phyloP scores from a whole-genome alignment of 2,113 vertebrate genomes.

The Eleginops maclovinus region DNA sequence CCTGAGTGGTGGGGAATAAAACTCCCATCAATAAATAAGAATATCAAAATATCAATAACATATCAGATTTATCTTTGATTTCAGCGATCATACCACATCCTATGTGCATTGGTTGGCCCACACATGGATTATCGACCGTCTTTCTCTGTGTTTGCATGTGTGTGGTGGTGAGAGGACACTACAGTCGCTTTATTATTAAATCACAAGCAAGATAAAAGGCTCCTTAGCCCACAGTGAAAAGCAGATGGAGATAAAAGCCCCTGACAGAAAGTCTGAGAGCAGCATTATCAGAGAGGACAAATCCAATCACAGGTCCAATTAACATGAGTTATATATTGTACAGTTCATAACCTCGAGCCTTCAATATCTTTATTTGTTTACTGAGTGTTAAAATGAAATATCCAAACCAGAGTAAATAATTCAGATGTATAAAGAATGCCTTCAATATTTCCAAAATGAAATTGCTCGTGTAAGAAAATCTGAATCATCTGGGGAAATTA shows the following conservation, averaged over 20 bases:
- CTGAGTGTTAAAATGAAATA: constrained; percentile 10
- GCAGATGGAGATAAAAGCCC: constrained; percentile 55
- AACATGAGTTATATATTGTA: constrained; percentile 50
- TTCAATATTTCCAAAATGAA: background rate
- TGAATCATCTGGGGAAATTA: background rate
- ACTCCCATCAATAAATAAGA: background rate
- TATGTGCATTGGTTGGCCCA: background rate
- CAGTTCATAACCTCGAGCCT: constrained; percentile 15
- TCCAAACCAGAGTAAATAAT: background rate
- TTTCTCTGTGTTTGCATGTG: constrained; percentile 34
- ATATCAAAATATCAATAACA: constrained; percentile 8
- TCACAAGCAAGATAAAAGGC: constrained; percentile 67
- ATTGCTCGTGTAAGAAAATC: background rate
- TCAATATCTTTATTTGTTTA: constrained; percentile 4
- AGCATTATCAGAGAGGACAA: constrained; percentile 49
- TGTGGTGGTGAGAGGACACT: constrained; percentile 32
- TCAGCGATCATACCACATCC: background rate
- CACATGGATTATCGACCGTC: constrained; percentile 2
- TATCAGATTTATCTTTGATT: background rate
- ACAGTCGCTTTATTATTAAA: constrained; percentile 64
- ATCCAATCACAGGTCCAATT: constrained; percentile 52
- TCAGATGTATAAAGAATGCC: background rate
- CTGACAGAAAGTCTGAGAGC: constrained; percentile 43
- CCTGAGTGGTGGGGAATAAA: background rate
- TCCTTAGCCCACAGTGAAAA: constrained; percentile 35